Percentiles rank a stretch among this genome's conserved stretches.
Conservation (phyloP, 2,888 invertebrate genomes). For the Toxonevra muliebris region DNA sequence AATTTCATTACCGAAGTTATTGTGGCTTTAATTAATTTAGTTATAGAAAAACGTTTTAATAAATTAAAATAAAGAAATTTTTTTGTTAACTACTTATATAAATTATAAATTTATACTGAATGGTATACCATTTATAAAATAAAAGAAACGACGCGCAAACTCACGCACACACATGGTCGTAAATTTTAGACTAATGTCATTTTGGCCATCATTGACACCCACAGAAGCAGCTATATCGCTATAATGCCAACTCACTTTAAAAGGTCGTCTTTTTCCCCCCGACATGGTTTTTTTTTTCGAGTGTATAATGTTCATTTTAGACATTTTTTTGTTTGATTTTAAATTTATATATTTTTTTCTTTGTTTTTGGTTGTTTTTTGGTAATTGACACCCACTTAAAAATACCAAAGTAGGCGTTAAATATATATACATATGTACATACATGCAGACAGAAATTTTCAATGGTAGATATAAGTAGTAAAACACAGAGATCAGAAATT, state of each 20-base stretch:
- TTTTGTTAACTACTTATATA: no score
- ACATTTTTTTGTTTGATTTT: neutral
- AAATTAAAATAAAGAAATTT: no score
- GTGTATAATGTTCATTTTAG: neutral
- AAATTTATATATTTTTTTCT: neutral
- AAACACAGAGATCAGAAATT: neutral
- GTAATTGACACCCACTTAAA: slow-evolving; percentile 59
- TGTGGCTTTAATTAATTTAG: no score
- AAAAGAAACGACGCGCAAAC: neutral
- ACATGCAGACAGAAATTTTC: slow-evolving; percentile 1
- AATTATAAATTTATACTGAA: no score
- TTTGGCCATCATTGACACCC: slow-evolving; percentile 8
- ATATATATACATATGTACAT: neutral
- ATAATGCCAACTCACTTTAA: slow-evolving; percentile 26
- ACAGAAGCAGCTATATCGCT: neutral
- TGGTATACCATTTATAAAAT: no score
- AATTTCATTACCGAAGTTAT: no score
- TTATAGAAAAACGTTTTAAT: no score
- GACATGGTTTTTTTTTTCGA: neutral
- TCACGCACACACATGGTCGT: neutral
- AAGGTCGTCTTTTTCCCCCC: neutral
- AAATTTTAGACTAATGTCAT: neutral
- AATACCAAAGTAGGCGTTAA: slow-evolving; percentile 31
- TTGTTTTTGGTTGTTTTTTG: slow-evolving; percentile 10
- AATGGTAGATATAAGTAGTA: neutral